A percentile compares a stretch with the other conserved stretches of the same genome.
Conservation (phyloP, 1,140 invertebrate genomes). For the Luehdorfia chinensis region DNA sequence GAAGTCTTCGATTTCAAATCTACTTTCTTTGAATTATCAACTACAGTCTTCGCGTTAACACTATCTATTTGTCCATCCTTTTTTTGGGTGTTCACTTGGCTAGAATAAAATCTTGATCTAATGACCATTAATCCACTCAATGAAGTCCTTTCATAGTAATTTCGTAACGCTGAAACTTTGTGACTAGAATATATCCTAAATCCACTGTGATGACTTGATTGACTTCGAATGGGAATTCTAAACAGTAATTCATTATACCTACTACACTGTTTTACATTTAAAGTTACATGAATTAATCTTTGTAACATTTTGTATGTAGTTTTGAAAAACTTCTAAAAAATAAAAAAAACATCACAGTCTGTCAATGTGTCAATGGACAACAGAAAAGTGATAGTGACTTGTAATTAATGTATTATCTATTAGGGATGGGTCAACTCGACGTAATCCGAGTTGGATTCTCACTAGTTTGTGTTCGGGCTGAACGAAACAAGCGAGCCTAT, state of each 20-base stretch:
- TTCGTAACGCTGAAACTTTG: constrained; percentile 46
- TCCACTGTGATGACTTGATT: constrained; percentile 57
- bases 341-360: constrained; percentile 36
- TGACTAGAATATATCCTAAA: constrained; percentile 61
- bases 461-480: no score
- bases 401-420: no score
- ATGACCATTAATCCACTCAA: constrained; percentile 36
- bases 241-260: constrained; percentile 44
- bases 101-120: constrained; percentile 49
- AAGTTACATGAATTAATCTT: constrained; percentile 47
- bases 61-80: constrained; percentile 41
- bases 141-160: constrained; percentile 55
- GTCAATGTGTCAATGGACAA: constrained; percentile 9
- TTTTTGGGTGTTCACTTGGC: constrained; percentile 57
- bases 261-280: constrained; percentile 51
- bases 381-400: no score
- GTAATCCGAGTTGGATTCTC: no score
- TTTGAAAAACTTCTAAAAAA: constrained; percentile 38
- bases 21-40: constrained; percentile 44
- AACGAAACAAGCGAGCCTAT: no score
- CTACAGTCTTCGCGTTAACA: constrained; percentile 35
- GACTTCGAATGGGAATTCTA: constrained; percentile 33
- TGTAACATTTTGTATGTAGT: constrained; percentile 56
- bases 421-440: no score
- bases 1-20: constrained; percentile 74